Evolutionary conservation across 2,113 vertebrate species (phyloP), one percentile per base, ranked within the genome.

Genomic region (Natator depressus): DNA sequence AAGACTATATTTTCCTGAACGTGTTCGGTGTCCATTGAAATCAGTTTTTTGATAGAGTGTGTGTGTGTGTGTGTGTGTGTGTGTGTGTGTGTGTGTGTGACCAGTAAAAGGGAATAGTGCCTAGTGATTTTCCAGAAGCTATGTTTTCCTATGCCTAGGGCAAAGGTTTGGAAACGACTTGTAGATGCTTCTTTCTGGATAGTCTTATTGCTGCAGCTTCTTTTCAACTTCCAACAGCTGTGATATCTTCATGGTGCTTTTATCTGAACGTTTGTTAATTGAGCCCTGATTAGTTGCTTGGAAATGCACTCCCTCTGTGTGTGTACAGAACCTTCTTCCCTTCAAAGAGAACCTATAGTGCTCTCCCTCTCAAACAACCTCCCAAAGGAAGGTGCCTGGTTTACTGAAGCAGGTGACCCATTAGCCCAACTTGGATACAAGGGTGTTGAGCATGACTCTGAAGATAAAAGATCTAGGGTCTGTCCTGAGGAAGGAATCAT

Each of bases 61-160:
- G 20, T 55, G 20, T 55, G 13, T 65, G 11, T 55, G 6, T 55
- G 4, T 55, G 24, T n/a, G n/a, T n/a, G n/a, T n/a, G n/a, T n/a
- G 6, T 55, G 54, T 55, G 8, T 55, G 20, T 55, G 20, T 55
- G 13, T 65, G 11, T 55, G 6, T 55, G 4, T 55, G 24, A 25
- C 24, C 54, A 55, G 31, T 35, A 65, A 35, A 31, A 8, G 29
- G 62, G 62, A 10, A 65, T 35, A 65, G 3, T 35, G 31, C 31
- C 14, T 35, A 6, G 25, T 91, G 59, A 2, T 80, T 89, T 51
- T 76, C 1, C 6, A n/a, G 2, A 11, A 80, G 4, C 6, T 14
- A 42, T 42, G 29, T 55, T 54, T n/a, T 84, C 5, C 29, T 3
- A 12, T 3, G 9, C 49, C 19, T 0, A 0, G 5, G 24, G 4